phyloP scores from a whole-genome alignment of 2,888 invertebrate genomes.

The Cosmia pyralina region DNA sequence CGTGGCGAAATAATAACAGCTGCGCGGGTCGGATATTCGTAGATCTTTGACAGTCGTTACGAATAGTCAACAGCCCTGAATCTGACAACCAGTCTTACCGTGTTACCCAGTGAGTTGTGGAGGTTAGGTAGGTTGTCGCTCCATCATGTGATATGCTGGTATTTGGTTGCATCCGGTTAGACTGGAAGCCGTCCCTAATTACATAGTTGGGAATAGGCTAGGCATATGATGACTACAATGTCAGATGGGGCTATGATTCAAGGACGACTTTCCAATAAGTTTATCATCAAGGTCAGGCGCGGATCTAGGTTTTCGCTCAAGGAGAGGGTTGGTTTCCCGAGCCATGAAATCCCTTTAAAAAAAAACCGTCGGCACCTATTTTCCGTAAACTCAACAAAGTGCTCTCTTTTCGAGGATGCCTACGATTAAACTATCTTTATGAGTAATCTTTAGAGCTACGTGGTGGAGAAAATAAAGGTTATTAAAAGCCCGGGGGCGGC shows the following conservation, averaged over 20 bases:
- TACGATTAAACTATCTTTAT: no score
- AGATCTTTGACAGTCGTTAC: not conserved
- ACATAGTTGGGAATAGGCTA: not conserved
- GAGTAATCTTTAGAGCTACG: no score
- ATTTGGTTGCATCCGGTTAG: not conserved
- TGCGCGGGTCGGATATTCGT: no score
- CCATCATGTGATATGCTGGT: not conserved
- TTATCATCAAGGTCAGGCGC: not conserved
- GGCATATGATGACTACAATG: not conserved
- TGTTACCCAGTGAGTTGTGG: not conserved
- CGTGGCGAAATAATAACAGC: no score
- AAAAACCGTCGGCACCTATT: no score
- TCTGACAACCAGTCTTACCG: not conserved
- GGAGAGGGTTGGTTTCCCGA: no score
- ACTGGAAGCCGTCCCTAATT: not conserved
- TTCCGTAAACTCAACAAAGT: no score
- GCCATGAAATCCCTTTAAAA: no score
- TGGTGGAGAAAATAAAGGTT: no score
- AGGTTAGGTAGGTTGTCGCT: not conserved
- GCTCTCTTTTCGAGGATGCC: no score
- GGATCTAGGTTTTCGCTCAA: no score
- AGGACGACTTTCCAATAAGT: not conserved
- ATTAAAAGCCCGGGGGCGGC: no score
- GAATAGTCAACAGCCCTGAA: not conserved
- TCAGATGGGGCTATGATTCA: not conserved